These are phyloP conservation scores for Monomorium pharaonis DNA, from an alignment of 1,140 invertebrate species.

Conservation along the genomic window DNA sequence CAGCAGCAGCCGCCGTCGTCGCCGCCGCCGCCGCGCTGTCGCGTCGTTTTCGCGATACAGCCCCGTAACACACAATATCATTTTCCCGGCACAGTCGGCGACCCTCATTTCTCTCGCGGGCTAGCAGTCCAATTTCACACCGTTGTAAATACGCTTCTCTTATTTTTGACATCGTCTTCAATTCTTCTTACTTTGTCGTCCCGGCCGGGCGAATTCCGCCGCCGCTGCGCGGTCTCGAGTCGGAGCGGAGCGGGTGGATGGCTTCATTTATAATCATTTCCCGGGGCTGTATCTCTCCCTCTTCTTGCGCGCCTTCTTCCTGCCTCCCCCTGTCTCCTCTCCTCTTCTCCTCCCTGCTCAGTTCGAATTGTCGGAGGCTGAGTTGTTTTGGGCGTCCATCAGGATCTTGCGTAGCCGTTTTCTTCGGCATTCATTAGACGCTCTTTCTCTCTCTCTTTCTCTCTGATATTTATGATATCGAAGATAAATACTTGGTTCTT, in stretches of 20 bases:
- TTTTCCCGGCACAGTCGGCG: slow-evolving; percentile 77
- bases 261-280: slow-evolving; percentile 84
- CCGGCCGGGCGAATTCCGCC: slow-evolving; percentile 64
- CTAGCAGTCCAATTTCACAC: slow-evolving; percentile 84
- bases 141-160: slow-evolving; percentile 83
- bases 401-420: slow-evolving; percentile 55
- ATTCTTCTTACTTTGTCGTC: slow-evolving; percentile 80
- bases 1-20: neutral
- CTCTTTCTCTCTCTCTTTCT: neutral
- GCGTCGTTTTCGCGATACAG: slow-evolving; percentile 70
- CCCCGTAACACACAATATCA: slow-evolving; percentile 77
- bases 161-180: slow-evolving; percentile 80
- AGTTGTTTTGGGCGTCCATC: slow-evolving; percentile 56
- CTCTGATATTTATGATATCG: slow-evolving; percentile 20
- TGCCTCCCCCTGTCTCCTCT: neutral
- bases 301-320: slow-evolving; percentile 24
- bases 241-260: slow-evolving; percentile 70
- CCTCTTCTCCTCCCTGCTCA: neutral
- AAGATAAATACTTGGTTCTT: slow-evolving; percentile 48
- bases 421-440: slow-evolving; percentile 60
- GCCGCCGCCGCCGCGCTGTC: slow-evolving; percentile 46
- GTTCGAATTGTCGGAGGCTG: slow-evolving; percentile 35
- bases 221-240: slow-evolving; percentile 58
- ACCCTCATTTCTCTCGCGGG: slow-evolving; percentile 79
- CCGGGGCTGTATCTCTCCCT: slow-evolving; percentile 77